These are phyloP conservation scores for Ceyx melanurus DNA, from an alignment of 2,113 vertebrate genomes.

Conservation along the genomic window DNA sequence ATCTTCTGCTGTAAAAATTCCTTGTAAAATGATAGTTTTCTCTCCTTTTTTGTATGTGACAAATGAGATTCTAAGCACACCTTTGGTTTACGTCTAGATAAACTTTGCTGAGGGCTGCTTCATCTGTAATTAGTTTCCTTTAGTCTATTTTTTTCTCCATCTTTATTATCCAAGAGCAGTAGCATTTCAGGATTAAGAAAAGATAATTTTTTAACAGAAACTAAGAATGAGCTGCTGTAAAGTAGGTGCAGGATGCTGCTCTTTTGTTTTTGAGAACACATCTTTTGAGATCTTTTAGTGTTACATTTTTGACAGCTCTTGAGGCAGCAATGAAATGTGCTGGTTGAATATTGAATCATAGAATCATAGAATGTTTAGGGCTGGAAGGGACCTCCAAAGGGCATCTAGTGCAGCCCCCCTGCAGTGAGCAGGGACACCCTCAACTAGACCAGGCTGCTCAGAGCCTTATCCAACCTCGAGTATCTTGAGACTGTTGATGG, in stretches of 20 bases:
- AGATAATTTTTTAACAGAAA: neutral
- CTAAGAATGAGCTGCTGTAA: neutral
- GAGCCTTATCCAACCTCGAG: neutral
- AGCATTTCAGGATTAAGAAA: neutral
- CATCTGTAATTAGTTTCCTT: neutral
- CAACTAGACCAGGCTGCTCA: too few relatives aligned
- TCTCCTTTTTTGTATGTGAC: neutral
- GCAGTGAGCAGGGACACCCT: too few relatives aligned
- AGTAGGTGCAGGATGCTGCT: neutral
- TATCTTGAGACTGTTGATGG: neutral
- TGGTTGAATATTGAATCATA: neutral
- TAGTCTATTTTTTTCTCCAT: neutral
- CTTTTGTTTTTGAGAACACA: neutral
- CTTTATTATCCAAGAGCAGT: neutral
- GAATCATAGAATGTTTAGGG: too few relatives aligned
- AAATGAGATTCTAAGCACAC: neutral
- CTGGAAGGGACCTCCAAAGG: too few relatives aligned
- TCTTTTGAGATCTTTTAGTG: neutral
- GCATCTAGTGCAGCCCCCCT: too few relatives aligned
- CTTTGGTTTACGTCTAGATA: neutral
- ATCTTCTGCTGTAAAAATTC: neutral
- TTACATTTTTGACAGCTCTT: neutral
- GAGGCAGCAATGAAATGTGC: neutral
- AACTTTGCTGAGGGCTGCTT: neutral
- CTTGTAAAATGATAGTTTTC: neutral